These are phyloP conservation scores for Hystrix brachyura DNA, from an alignment of 2,113 vertebrate genomes.

Conservation along the genomic window DNA sequence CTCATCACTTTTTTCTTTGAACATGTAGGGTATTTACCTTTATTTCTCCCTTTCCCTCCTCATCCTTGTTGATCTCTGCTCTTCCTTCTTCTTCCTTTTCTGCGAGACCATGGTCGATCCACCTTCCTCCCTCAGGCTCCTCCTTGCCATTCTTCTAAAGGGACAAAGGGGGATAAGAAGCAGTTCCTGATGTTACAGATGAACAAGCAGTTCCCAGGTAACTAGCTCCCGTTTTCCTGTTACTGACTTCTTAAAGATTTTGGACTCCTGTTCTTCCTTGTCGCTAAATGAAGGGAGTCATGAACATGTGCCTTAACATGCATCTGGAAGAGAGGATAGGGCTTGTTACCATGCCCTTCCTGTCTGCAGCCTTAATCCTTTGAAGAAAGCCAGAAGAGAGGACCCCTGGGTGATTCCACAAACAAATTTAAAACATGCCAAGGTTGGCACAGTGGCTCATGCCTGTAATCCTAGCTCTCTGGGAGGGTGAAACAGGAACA, in stretches of 20 bases:
- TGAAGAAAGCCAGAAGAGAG: conserved; percentile 39
- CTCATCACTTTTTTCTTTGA: conserved; percentile 61
- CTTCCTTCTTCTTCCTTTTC: conserved; percentile 59
- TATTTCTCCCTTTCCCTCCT: conserved; percentile 35
- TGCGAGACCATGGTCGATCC: conserved; percentile 57
- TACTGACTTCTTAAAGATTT: neutral
- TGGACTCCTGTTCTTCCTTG: neutral
- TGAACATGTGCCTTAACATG: neutral
- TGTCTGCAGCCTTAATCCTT: conserved; percentile 34
- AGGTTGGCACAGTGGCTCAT: neutral
- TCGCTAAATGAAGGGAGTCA: neutral
- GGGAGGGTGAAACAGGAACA: neutral
- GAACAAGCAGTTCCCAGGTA: conserved; percentile 66
- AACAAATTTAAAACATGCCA: conserved; percentile 49
- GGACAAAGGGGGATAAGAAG: conserved; percentile 53
- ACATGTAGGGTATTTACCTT: conserved; percentile 18
- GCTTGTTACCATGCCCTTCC: neutral
- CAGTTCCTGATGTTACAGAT: conserved; percentile 48
- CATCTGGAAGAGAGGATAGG: neutral
- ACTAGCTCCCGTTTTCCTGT: conserved; percentile 30
- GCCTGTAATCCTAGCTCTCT: neutral
- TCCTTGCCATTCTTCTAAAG: conserved; percentile 63
- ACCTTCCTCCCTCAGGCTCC: conserved; percentile 66
- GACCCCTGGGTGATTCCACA: neutral
- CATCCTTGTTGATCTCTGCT: conserved; percentile 63